Percentiles rank a stretch among this genome's conserved stretches.
phyloP scores from a whole-genome alignment of 1,140 invertebrate genomes.

The Hycleus phaleratus region DNA sequence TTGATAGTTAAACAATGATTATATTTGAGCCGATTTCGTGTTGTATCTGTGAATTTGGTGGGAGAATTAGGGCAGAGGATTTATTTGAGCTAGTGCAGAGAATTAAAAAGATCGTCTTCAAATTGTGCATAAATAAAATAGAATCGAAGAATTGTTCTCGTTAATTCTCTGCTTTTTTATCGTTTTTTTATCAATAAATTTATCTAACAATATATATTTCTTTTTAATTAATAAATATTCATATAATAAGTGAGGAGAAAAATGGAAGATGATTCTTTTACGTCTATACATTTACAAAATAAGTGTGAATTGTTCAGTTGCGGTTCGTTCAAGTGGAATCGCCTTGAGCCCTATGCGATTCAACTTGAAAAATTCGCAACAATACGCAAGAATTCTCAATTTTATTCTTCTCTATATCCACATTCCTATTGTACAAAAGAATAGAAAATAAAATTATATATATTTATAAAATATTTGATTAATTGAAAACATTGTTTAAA shows the following conservation, averaged over 20 bases:
- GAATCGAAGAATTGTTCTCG: too few species aligned
- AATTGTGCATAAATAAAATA: too few species aligned
- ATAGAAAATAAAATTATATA: slow-evolving; percentile 14
- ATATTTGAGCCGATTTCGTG: slow-evolving; percentile 1
- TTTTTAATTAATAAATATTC: slow-evolving; percentile 1
- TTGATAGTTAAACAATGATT: neutral
- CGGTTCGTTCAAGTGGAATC: slow-evolving; percentile 20
- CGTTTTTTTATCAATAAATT: slow-evolving; percentile 7
- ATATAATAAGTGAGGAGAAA: slow-evolving; percentile 9
- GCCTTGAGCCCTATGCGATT: slow-evolving; percentile 22
- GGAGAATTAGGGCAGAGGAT: too few species aligned
- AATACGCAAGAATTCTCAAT: too few species aligned
- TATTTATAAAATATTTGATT: slow-evolving; percentile 18
- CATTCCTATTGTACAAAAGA: slow-evolving; percentile 1
- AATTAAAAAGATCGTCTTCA: too few species aligned
- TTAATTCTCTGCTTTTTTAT: neutral
- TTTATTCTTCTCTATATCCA: too few species aligned
- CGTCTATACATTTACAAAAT: slow-evolving; percentile 16
- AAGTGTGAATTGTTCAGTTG: slow-evolving; percentile 9
- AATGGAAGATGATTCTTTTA: slow-evolving; percentile 11
- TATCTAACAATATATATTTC: slow-evolving; percentile 7
- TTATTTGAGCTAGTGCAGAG: too few species aligned
- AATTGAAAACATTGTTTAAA: neutral
- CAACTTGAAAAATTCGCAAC: slow-evolving; percentile 10
- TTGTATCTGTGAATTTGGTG: too few species aligned